Evolutionary conservation across 2,797 vertebrate genomes (phyloP), one percentile per base, ranked within the genome.

Genomic region (Peromyscus attwateri): DNA sequence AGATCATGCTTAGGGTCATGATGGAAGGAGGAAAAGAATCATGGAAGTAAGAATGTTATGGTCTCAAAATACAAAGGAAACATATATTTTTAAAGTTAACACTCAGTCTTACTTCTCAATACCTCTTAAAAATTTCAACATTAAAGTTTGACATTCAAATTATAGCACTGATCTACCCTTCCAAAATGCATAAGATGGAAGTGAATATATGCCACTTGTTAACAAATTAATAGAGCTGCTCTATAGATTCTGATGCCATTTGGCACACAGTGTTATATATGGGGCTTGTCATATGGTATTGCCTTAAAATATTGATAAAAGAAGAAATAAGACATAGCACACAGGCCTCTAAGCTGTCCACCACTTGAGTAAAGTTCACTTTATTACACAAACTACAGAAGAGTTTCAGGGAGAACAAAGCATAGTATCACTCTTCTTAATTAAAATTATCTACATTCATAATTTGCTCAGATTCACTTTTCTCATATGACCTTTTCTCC

Each of bases 401-500:
- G 57, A 87, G 7, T 62, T 92, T 96, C 46, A 31, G 13, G 12
- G 21, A 94, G 46, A 37, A 84, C 3, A 87, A n/a, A 71, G 57
- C 3, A 62, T 68, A 87, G 4, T 77, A 27, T 55, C 19, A 40
- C 5, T 37, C 49, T 85, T 88, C 49, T 85, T 37, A 12, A 85
- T 34, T 91, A 66, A 64, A 92, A 93, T 4, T 16, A 25, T 43
- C 31, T 55, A 10, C 71, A 83, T 66, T 95, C 64, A 92, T 90
- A 73, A 10, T 7, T 90, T 85, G 49, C 31, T 85, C 12, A 49
- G 12, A 62, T 17, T 76, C 14, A 46, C 25, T 84, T 88, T 57
- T 77, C 46, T 95, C 14, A 55, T n/a, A 79, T 73, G 79, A 82
- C 27, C 37, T 81, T 94, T 88, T 81, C 21, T 92, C 34, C 52